Evolutionary conservation across 2,888 invertebrate species (phyloP), one percentile per base, ranked within the genome.

Genomic region (Apotomis betuletana): DNA sequence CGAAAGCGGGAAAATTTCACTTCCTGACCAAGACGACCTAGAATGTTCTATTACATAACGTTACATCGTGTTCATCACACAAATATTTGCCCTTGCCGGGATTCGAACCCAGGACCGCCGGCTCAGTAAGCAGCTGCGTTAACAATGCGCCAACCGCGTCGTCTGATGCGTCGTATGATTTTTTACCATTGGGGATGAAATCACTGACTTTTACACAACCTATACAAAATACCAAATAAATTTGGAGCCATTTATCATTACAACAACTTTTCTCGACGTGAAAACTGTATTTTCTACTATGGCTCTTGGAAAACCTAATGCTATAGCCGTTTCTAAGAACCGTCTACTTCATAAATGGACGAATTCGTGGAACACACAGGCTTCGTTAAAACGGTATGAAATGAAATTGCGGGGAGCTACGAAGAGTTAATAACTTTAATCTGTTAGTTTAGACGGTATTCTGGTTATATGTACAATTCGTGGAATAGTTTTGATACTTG

Each of bases 321-420:
- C 46, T 46, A 55, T 70, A 55, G 60, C 8, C 38, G 12, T 38
- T 70, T 65, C 70, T 54, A 12, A 55, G 70, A 70, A 70, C 12
- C 38, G 54, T 9, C 46, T n/a, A 46, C 13, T 60, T 70, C 65
- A n/a, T 61, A 61, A 70, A 51, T 52, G 51, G 8, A 27, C 44
- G 55, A 55, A 49, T n/a, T 70, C 70, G 41, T 46, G 38, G 70
- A 67, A 69, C 15, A 51, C 55, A 9, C 10, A 49, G 49, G 9
- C 49, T 9, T 6, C 41, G 15, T 52, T 61, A 54, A 68, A 60
- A 44, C 27, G 10, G 27, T 8, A 36, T 59, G 46, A 60, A 60
- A 65, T 64, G 46, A 64, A 70, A 70, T 70, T 65, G 59, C 59
- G 55, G 57, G 4, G 55, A 38, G 49, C 60, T 64, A 36, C 57